Percentiles rank a stretch among this genome's conserved stretches.
phyloP scores from a whole-genome alignment of 2,113 vertebrate genomes.

The Petroica traversi region DNA sequence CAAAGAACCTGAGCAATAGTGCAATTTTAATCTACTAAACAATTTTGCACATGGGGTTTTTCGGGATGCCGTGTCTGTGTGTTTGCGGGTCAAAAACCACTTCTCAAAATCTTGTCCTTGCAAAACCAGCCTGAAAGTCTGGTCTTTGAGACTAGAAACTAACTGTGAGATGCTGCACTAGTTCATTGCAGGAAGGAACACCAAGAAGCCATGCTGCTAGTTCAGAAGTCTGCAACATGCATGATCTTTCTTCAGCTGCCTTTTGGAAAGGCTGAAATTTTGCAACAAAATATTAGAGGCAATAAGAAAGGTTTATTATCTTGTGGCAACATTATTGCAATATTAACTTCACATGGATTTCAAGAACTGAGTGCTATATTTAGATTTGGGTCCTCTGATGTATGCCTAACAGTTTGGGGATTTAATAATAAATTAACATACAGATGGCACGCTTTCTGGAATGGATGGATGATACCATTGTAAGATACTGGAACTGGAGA shows the following conservation, averaged over 20 bases:
- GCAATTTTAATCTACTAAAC: not conserved
- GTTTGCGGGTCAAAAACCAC: not conserved
- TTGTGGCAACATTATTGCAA: not conserved
- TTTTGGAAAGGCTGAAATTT: not conserved
- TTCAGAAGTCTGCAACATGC: not conserved
- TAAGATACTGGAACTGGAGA: not conserved
- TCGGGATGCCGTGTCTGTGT: accelerated
- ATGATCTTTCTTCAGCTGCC: not conserved
- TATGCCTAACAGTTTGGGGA: not conserved
- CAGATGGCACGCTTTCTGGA: not conserved
- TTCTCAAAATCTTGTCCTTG: not conserved
- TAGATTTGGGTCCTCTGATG: not conserved
- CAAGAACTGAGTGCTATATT: not conserved
- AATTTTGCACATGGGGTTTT: not conserved
- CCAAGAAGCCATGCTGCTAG: not conserved
- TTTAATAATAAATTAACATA: slow-evolving; percentile 16
- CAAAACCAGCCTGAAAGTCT: not conserved
- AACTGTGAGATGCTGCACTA: not conserved
- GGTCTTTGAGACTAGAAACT: not conserved
- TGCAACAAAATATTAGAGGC: not conserved
- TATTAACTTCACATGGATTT: not conserved
- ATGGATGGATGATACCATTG: not conserved
- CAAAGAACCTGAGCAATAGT: not conserved
- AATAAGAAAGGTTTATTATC: not conserved
- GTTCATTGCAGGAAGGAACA: not conserved